Percentiles rank a stretch among this genome's conserved stretches.
phyloP scores from a whole-genome alignment of 2,113 vertebrate genomes.

The Aphelocoma coerulescens region DNA sequence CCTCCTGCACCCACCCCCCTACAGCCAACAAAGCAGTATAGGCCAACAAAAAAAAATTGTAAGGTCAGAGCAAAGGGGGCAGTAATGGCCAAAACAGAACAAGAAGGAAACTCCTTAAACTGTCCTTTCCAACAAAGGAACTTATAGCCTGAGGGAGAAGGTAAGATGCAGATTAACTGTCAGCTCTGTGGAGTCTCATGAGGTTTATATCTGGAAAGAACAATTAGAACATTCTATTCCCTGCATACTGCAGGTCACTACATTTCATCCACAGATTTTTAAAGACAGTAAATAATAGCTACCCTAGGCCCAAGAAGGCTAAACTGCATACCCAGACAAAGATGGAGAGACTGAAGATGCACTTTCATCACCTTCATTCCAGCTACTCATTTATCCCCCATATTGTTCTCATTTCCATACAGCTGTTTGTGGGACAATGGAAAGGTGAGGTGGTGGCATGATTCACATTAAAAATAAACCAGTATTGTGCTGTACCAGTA shows the following conservation, averaged over 20 bases:
- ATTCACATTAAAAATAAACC: not conserved
- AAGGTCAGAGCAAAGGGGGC: not conserved
- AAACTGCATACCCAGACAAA: not conserved
- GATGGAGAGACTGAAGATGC: not conserved
- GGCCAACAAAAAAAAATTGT: not conserved
- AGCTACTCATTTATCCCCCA: not conserved
- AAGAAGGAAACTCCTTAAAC: not conserved
- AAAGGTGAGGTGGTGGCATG: not conserved
- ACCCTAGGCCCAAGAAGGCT: not conserved
- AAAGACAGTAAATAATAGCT: not conserved
- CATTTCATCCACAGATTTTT: not conserved
- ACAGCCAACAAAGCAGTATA: not conserved
- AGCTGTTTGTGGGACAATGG: not conserved
- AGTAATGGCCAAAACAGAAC: not conserved
- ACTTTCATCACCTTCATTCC: not conserved
- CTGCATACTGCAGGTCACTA: not conserved
- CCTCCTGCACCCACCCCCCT: not conserved
- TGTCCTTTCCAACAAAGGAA: not conserved
- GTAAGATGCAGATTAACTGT: not conserved
- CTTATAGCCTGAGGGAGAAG: not conserved
- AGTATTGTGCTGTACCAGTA: not conserved
- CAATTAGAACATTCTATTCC: not conserved
- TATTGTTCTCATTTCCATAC: not conserved
- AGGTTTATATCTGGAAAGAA: not conserved
- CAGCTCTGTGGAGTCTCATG: not conserved